Evolutionary conservation across 2,113 vertebrate genomes (phyloP).

Genomic region (Prionailurus viverrinus): DNA sequence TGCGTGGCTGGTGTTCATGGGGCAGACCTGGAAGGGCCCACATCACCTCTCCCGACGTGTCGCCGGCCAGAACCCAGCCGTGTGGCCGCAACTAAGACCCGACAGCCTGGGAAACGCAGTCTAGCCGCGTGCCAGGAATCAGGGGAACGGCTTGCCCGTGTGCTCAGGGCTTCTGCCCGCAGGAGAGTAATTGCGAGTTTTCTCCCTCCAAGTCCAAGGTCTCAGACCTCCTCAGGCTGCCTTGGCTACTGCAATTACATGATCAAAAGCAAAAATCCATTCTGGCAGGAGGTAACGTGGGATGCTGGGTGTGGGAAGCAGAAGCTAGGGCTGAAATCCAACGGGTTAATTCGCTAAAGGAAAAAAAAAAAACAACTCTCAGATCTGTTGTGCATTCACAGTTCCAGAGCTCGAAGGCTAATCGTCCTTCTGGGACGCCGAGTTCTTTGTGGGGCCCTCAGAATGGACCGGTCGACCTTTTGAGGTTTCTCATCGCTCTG

Average conservation of each 20-base stretch:
- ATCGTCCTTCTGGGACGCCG: constrained; percentile 50
- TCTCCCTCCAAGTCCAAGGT: not conserved
- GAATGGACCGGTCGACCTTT: constrained; percentile 54
- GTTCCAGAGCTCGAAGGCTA: constrained; percentile 49
- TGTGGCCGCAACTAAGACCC: rapidly evolving
- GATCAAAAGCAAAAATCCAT: not conserved
- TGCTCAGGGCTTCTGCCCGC: not conserved
- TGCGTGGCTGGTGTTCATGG: rapidly evolving
- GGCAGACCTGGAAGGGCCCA: not conserved
- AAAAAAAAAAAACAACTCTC: not conserved
- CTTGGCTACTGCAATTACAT: not conserved
- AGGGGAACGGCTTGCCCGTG: not conserved
- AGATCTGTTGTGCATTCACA: not conserved
- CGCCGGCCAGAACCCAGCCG: not conserved
- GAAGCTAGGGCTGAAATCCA: not conserved
- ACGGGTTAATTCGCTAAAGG: constrained; percentile 35
- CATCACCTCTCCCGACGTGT: rapidly evolving
- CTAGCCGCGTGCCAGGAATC: not conserved
- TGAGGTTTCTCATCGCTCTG: constrained; percentile 70
- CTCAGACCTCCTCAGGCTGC: not conserved
- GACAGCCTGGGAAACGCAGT: not conserved
- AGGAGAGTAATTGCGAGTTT: not conserved
- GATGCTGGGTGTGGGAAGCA: not conserved
- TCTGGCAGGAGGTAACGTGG: not conserved
- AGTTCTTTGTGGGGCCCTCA: constrained; percentile 43